These are phyloP conservation scores for Lithophane ornitopus DNA, from an alignment of 2,888 invertebrate species.

Conservation along the genomic window DNA sequence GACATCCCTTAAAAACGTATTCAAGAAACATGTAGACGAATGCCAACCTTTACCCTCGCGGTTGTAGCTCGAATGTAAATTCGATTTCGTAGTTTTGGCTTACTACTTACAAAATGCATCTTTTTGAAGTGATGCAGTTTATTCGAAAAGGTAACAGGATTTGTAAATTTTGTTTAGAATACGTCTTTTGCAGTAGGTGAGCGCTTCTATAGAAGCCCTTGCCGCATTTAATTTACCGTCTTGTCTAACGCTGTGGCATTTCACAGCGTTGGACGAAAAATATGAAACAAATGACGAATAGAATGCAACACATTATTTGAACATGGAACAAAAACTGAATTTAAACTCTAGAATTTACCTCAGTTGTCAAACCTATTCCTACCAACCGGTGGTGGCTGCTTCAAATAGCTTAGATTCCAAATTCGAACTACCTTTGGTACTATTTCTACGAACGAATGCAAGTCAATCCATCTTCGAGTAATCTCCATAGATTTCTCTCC, in stretches of 20 bases:
- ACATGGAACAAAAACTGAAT: neutral
- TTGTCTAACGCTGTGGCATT: too few species aligned
- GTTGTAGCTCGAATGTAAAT: slow-evolving; percentile 55
- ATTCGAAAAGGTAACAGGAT: slow-evolving; percentile 40
- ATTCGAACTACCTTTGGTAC: neutral
- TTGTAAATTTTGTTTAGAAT: slow-evolving; percentile 36
- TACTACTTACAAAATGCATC: slow-evolving; percentile 60
- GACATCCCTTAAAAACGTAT: slow-evolving; percentile 12
- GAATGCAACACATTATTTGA: neutral
- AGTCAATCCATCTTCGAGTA: slow-evolving; percentile 9
- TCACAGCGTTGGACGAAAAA: neutral
- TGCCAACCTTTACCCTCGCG: slow-evolving; percentile 15
- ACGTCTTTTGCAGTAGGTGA: neutral
- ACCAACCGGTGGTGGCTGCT: neutral
- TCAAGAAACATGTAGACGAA: slow-evolving; percentile 25
- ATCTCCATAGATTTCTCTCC: slow-evolving; percentile 14
- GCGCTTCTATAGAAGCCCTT: too few species aligned
- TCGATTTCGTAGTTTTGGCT: slow-evolving; percentile 53
- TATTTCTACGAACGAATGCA: neutral
- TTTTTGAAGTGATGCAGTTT: slow-evolving; percentile 39
- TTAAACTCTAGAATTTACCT: neutral
- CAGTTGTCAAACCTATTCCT: neutral
- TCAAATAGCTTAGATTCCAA: slow-evolving; percentile 1
- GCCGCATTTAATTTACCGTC: too few species aligned
- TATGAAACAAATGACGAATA: neutral